Percentiles rank a stretch among this genome's conserved stretches.
These are phyloP conservation scores for Amaurobius ferox DNA, from an alignment of 2,888 invertebrate genomes.

Conservation along the genomic window DNA sequence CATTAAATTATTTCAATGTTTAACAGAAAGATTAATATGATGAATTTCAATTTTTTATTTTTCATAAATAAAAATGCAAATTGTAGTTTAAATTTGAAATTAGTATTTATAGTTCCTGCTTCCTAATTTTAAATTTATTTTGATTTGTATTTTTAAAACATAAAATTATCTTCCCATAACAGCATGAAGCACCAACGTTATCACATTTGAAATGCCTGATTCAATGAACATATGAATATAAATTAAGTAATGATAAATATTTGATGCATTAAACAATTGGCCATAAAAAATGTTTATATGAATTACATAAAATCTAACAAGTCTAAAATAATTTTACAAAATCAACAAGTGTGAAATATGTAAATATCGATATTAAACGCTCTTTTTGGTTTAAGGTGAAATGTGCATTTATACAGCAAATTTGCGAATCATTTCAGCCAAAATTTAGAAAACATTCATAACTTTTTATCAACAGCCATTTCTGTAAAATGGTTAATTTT, in stretches of 20 bases:
- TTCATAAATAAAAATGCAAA: too few species aligned
- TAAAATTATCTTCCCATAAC: too few species aligned
- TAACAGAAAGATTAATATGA: too few species aligned
- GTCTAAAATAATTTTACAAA: background rate
- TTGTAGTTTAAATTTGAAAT: too few species aligned
- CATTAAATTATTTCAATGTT: too few species aligned
- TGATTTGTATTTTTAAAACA: too few species aligned
- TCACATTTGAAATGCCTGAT: background rate
- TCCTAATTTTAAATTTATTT: too few species aligned
- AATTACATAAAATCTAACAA: slow-evolving; percentile 3
- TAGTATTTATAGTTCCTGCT: too few species aligned
- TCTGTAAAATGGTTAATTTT: background rate
- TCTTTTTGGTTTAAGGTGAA: background rate
- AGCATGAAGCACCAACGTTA: background rate
- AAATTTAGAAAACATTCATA: too few species aligned
- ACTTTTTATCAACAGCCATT: too few species aligned
- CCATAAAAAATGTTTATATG: background rate
- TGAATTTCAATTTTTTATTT: too few species aligned
- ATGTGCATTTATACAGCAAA: background rate
- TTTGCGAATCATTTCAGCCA: too few species aligned
- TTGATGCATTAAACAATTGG: background rate
- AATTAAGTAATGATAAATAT: background rate
- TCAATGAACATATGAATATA: slow-evolving; percentile 16
- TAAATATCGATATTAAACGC: background rate
- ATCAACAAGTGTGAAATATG: background rate